Evolutionary conservation across 2,888 invertebrate genomes (phyloP).

Genomic region (Podabrus alpinus): DNA sequence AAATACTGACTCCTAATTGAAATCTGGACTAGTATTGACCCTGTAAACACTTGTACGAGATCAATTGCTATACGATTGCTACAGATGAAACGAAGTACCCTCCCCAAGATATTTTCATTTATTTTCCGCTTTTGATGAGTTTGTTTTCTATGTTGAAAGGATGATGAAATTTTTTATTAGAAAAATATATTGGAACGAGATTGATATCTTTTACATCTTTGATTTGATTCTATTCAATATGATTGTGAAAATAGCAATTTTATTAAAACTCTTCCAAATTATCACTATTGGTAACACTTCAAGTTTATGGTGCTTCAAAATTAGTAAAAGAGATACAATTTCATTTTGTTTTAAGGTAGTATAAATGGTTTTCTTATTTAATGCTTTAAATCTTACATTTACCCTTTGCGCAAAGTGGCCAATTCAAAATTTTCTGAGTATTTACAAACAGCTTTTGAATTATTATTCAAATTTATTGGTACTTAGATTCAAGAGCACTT

Average conservation of each 20-base stretch:
- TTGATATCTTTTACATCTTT: not conserved
- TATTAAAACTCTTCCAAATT: not conserved
- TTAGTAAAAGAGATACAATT: not conserved
- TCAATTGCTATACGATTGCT: slow-evolving; percentile 50
- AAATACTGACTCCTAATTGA: slow-evolving; percentile 57
- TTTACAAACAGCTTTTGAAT: not conserved
- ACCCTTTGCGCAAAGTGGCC: not conserved
- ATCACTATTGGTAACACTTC: not conserved
- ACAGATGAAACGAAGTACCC: slow-evolving; percentile 43
- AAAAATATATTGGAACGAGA: slow-evolving; percentile 18
- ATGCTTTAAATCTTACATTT: not conserved
- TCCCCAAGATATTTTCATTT: slow-evolving; percentile 38
- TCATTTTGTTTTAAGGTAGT: not conserved
- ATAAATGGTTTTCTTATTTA: not conserved
- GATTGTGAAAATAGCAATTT: not conserved
- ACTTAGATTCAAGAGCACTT: not conserved
- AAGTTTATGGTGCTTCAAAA: not conserved
- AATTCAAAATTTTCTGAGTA: not conserved
- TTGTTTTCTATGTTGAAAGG: slow-evolving; percentile 49
- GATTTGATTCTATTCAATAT: not conserved
- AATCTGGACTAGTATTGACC: slow-evolving; percentile 56
- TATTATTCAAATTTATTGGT: not conserved
- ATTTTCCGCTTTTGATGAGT: slow-evolving; percentile 50
- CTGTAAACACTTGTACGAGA: slow-evolving; percentile 56
- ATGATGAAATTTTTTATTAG: slow-evolving; percentile 49